These are phyloP conservation scores for Tonatia bakeri DNA, from an alignment of 2,113 vertebrate genomes.

Conservation along the genomic window DNA sequence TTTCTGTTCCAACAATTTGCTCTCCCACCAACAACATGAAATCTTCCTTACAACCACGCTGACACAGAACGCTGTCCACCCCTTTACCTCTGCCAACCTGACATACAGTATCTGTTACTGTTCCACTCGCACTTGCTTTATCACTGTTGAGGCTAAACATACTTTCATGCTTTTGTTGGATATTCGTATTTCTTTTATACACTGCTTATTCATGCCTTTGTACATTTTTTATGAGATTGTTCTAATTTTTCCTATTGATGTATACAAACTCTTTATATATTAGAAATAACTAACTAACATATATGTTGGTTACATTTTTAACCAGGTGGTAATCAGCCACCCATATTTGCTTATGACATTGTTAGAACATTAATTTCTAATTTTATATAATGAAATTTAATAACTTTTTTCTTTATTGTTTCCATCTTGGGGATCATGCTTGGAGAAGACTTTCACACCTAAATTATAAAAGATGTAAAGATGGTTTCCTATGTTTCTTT, in stretches of 20 bases:
- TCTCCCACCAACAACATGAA: neutral
- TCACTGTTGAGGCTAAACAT: neutral
- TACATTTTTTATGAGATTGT: neutral
- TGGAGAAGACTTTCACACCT: neutral
- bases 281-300: neutral
- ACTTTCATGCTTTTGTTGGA: neutral
- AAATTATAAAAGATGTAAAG: neutral
- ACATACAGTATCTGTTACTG: neutral
- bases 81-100: neutral
- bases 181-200: conserved; percentile 5
- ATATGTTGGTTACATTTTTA: neutral
- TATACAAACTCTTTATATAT: neutral
- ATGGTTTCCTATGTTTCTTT: neutral
- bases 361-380: neutral
- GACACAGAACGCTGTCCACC: neutral
- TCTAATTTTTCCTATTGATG: neutral
- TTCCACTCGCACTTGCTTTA: conserved; percentile 15
- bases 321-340: neutral
- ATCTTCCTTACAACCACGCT: neutral
- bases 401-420: neutral
- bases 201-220: neutral
- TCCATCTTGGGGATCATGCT: neutral
- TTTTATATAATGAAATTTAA: neutral
- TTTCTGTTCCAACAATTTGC: neutral
- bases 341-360: neutral